Evolutionary conservation across 2,888 invertebrate genomes (phyloP).

Genomic region (Gibbula magus): DNA sequence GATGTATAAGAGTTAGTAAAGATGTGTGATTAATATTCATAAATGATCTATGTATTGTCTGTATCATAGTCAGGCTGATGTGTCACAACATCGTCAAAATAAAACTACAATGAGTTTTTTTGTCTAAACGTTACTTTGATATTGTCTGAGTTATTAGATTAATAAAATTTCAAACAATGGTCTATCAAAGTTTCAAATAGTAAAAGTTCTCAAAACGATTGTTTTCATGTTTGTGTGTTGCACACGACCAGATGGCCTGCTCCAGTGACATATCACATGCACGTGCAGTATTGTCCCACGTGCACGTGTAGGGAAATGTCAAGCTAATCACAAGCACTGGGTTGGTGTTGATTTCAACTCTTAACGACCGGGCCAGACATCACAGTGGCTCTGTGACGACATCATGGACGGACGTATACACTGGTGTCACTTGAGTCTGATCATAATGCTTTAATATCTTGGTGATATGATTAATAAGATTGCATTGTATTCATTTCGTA

Average conservation of each 20-base stretch:
- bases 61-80: neutral
- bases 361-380: neutral
- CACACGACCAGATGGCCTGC: conserved; percentile 12
- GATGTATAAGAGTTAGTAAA: no score
- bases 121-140: no score
- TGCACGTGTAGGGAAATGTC: conserved; percentile 20
- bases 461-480: no score
- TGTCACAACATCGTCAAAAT: neutral
- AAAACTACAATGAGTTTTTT: no score
- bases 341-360: conserved; percentile 18
- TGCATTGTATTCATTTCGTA: no score
- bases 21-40: neutral
- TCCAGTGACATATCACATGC: conserved; percentile 20
- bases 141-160: no score
- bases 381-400: neutral
- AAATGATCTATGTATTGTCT: neutral
- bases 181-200: neutral
- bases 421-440: no score
- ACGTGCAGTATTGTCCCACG: conserved; percentile 24
- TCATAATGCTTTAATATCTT: no score
- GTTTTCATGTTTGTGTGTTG: neutral
- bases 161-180: neutral
- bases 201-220: neutral
- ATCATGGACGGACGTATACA: no score
- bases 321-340: conserved; percentile 14